These are phyloP conservation scores for Gouania willdenowi DNA, from an alignment of 2,797 vertebrate species.

Conservation along the genomic window DNA sequence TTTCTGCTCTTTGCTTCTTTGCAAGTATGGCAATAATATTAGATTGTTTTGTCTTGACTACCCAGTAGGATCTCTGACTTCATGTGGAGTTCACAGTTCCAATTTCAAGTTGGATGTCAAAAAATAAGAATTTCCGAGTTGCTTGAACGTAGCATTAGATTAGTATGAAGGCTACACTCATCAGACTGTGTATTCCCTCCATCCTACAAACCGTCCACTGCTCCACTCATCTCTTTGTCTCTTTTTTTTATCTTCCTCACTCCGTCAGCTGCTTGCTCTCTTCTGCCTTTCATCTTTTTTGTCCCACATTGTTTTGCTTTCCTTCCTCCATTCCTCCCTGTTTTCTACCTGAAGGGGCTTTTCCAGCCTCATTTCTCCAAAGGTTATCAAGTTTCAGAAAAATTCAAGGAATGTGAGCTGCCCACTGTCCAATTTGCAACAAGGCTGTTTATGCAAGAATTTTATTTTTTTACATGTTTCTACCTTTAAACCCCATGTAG, in stretches of 20 bases:
- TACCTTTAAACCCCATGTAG: slow-evolving; percentile 24
- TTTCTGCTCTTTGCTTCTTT: too few species aligned
- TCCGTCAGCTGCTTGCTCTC: slow-evolving; percentile 9
- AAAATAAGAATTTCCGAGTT: too few species aligned
- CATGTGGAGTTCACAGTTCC: too few species aligned
- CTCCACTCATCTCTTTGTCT: neutral
- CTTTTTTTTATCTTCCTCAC: slow-evolving; percentile 13
- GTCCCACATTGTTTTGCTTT: neutral
- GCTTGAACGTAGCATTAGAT: too few species aligned
- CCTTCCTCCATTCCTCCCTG: slow-evolving; percentile 17
- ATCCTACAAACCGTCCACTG: too few species aligned
- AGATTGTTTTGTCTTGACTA: too few species aligned
- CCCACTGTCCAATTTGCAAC: slow-evolving; percentile 58
- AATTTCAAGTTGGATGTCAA: too few species aligned
- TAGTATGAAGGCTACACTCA: too few species aligned
- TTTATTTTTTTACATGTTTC: slow-evolving; percentile 66
- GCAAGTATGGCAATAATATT: too few species aligned
- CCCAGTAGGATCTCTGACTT: too few species aligned
- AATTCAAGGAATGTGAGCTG: slow-evolving; percentile 62
- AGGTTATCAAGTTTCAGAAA: slow-evolving; percentile 64
- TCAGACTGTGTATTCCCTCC: too few species aligned
- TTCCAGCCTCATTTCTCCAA: slow-evolving; percentile 47
- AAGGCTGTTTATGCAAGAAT: slow-evolving; percentile 72
- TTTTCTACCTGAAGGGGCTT: slow-evolving; percentile 36
- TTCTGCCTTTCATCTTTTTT: neutral